Evolutionary conservation across 2,113 vertebrate genomes (phyloP).

Genomic region (human): GRCh38 chr16:5311501-5312000

Average conservation of each 20-base stretch:
- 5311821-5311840: not conserved
- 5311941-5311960: not conserved
- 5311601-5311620: not conserved
- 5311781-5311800: not conserved
- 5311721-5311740: not conserved
- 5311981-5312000: not conserved
- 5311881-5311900: no score
- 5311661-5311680: not conserved
- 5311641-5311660: not conserved
- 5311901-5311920: no score
- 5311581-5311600: not conserved
- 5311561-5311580: not conserved
- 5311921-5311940: no score
- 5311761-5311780: not conserved
- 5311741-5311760: no score
- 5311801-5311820: not conserved
- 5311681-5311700: not conserved
- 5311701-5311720: not conserved
- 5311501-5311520: not conserved
- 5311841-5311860: not conserved
- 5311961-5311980: not conserved
- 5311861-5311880: no score
- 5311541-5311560: not conserved
- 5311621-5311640: not conserved
- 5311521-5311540: not conserved